Evolutionary conservation across 2,888 invertebrate genomes (phyloP), one percentile per base, ranked within the genome.

Genomic region (Dermolepida albohirtum): DNA sequence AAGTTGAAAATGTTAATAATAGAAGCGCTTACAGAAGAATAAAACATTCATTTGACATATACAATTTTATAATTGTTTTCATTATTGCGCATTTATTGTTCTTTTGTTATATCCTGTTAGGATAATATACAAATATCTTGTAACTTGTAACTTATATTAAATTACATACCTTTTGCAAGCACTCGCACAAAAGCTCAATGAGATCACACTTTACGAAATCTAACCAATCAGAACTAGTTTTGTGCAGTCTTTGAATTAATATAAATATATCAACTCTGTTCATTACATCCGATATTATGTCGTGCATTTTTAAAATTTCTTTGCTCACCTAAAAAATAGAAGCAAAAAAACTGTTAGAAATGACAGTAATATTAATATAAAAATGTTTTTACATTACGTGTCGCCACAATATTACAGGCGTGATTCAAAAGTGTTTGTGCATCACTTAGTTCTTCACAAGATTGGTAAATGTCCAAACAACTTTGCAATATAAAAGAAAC

Each of bases 231-330:
- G 80, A 75, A 57, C 76, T 74, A 49, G 77, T 72, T 8, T 77
- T 67, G 47, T 73, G 52, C 64, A 67, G 57, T 51, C 67, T 76
- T 29, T 66, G 70, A 54, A 77, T 72, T 49, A 67, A 70, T 71
- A 73, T 77, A 71, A 83, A 86, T 7, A 84, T 85, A 68, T 85
- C 83, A 64, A 85, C 81, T 70, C 80, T 80, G 50, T 78, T 78
- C 40, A 84, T 66, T 6, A 71, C 49, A 49, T 70, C 57, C 8
- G 43, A 65, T 44, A 72, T 66, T 39, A 16, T 34, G 27, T 67
- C 63, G 16, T 64, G 49, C 6, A 70, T 57, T 39, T 47, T 29
- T 6, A 34, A 11, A 62, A 29, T 11, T 34, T 29, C 47, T 39
- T 29, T 5, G 8, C 22, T 16, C 14, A 62, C 51, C 47, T 64